Base-by-base conservation (phyloP, 1,140 invertebrate species). In the Glomeris maerens region DNA sequence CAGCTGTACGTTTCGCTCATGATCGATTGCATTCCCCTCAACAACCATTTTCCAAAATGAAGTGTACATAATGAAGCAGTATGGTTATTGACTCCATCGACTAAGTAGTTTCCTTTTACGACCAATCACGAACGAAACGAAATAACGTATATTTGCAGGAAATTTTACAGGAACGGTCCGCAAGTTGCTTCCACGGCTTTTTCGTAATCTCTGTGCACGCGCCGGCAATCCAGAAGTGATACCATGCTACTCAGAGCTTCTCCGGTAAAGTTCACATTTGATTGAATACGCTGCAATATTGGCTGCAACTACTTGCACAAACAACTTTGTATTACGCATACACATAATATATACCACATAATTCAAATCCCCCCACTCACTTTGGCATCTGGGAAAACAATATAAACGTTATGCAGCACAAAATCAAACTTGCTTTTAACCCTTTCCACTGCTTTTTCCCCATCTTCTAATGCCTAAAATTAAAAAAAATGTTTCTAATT, bases 161-260 rank as follows among this genome's bases (percentile, higher is more conserved):
- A 36, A 36, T 68, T 74, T 74, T 78, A 77, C 64, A 92, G 61
- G 44, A 83, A 83, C 17, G 80, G 77, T 60, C 86, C 81, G 64
- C 87, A 92, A 1, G 84, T 73, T 10, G 81, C 80, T 40, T 79
- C 72, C 2, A 84, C 75, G 14, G 79, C 83, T 40, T 77, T 73
- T 52, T 81, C 72, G 63, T 89, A 90, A 64, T 86, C 80, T 1
- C 79, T 76, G 61, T 89, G 79, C 41, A 88, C 72, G 40, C 74
- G 75, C 54, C 79, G 79, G 64, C 86, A 90, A 58, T 89, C 84
- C 1, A 90, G 75, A 39, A 84, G 69, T 3, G 80, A 74, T 10
- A 79, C 78, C 27, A 83, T 65, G 2, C 47, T 50, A n/a, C 55
- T 52, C 31, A 66, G 42, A 21, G 56, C 52, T 4, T 58, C 52